A percentile compares a stretch with the other conserved stretches of the same genome.
These are phyloP conservation scores for Apostichopus californicus DNA, from an alignment of 35 echinoderm and acorn worm genomes.

Conservation along the genomic window DNA sequence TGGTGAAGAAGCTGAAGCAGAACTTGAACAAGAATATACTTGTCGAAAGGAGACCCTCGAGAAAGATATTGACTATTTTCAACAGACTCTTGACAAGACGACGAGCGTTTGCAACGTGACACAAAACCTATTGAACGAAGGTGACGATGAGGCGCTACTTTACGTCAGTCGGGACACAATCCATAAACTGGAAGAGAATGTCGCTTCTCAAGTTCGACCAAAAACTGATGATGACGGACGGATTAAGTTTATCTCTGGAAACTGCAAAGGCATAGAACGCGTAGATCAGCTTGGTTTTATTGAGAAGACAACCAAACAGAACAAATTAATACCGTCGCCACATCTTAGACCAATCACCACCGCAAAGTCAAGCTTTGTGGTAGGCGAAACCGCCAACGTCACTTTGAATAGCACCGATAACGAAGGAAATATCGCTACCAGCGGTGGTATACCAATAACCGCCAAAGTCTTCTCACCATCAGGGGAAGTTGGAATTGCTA, in stretches of 20 bases:
- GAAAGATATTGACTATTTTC: slow-evolving; percentile 64
- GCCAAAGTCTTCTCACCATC: slow-evolving; percentile 91
- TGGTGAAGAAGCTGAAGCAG: slow-evolving; percentile 67
- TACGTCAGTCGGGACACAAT: slow-evolving; percentile 83
- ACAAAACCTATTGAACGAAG: slow-evolving; percentile 82
- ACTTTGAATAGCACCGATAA: slow-evolving; percentile 66
- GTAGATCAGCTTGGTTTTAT: slow-evolving; percentile 40
- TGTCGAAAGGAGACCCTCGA: slow-evolving; percentile 68
- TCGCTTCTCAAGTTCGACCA: slow-evolving; percentile 40
- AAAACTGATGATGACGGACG: slow-evolving; percentile 79
- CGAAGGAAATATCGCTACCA: slow-evolving; percentile 36
- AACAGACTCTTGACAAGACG: slow-evolving; percentile 82
- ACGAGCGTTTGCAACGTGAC: slow-evolving; percentile 87
- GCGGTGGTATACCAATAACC: slow-evolving; percentile 70
- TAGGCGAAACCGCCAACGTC: slow-evolving; percentile 74
- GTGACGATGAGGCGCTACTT: slow-evolving; percentile 81
- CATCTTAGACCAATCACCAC: neutral
- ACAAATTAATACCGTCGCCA: neutral
- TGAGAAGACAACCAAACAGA: slow-evolving; percentile 15
- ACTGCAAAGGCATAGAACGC: slow-evolving; percentile 44
- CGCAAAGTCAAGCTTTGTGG: slow-evolving; percentile 42
- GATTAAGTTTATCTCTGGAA: slow-evolving; percentile 69
- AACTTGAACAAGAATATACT: slow-evolving; percentile 70
- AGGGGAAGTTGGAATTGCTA: slow-evolving; percentile 87
- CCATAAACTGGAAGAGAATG: slow-evolving; percentile 76